phyloP scores from a whole-genome alignment of 2,113 vertebrate genomes.

The Hydrochoerus hydrochaeris region DNA sequence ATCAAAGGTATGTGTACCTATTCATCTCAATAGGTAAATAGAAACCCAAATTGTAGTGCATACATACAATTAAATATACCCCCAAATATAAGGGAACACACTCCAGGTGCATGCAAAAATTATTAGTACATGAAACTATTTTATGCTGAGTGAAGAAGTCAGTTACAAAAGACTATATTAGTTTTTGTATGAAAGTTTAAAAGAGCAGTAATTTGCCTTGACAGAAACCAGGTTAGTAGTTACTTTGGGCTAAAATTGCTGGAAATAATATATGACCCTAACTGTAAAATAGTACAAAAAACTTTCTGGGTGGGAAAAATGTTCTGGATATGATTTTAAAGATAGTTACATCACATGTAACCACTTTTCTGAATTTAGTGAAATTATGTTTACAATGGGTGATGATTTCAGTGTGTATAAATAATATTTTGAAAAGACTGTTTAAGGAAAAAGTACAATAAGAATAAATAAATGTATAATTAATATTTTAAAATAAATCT shows the following conservation, averaged over 20 bases:
- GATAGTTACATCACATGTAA: neutral
- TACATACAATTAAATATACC: neutral
- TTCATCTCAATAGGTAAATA: neutral
- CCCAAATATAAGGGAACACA: neutral
- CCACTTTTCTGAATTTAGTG: neutral
- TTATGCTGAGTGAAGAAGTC: neutral
- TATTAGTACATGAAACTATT: neutral
- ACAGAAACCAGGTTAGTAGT: neutral
- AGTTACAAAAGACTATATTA: neutral
- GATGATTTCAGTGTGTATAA: neutral
- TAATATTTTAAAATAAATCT: constrained; percentile 10
- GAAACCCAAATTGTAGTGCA: neutral
- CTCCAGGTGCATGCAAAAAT: neutral
- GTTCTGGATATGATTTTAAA: neutral
- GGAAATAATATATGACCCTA: neutral
- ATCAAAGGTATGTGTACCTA: neutral
- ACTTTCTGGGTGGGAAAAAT: neutral
- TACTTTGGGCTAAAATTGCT: neutral
- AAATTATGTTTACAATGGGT: neutral
- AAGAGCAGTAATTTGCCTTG: neutral
- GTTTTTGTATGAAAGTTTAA: neutral
- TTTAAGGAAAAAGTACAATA: neutral
- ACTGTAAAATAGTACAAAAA: neutral
- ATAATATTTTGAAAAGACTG: neutral
- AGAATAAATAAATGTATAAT: neutral